Base-by-base conservation (phyloP, 2,888 invertebrate species). In the Pterostichus niger region DNA sequence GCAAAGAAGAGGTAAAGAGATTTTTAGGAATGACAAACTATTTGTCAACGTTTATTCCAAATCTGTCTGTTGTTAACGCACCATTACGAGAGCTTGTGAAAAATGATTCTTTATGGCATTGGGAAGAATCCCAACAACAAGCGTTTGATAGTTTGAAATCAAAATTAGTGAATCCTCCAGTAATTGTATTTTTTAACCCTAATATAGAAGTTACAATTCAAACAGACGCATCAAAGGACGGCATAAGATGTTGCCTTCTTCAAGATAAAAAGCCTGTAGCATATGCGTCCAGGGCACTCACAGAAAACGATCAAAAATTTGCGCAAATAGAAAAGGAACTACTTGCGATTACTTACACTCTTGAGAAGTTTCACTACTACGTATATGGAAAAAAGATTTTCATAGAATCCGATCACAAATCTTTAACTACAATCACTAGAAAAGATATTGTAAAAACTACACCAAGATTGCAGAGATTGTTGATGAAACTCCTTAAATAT, bases 181-280 rank as follows among this genome's bases (percentile, higher is more conserved):
- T 84, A 11, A 64, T 85, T 9, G 31, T 59, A 56, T 84, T 83
- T 83, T 85, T 84, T 82, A 68, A 85, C 80, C n/a, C 49, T 1
- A 59, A 79, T 35, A 73, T 75, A 59, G 64, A 81, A 49, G 68
- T 85, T 49, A 81, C 77, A 64, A 64, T 85, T 31, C 84, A 84
- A 49, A 83, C 80, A 31, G 86, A 86, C 84, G 84, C 85, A 33
- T 85, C 85, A 15, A 59, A 83, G 78, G 40, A 61, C 78, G 85
- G 85, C n/a, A 17, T 85, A 31, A 86, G 86, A 5, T 84, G 84
- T 44, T 85, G 84, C 40, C 77, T 86, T n/a, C 44, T 85, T 10
- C 83, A 83, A 17, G 13, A 86, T 17, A 84, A 80, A 5, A 73
- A 85, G 40, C 85, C 86, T 6, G 73, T 86, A 15, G 83, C 77